Evolutionary conservation across 2,113 vertebrate species (phyloP).

Genomic region (Mesitornis unicolor): DNA sequence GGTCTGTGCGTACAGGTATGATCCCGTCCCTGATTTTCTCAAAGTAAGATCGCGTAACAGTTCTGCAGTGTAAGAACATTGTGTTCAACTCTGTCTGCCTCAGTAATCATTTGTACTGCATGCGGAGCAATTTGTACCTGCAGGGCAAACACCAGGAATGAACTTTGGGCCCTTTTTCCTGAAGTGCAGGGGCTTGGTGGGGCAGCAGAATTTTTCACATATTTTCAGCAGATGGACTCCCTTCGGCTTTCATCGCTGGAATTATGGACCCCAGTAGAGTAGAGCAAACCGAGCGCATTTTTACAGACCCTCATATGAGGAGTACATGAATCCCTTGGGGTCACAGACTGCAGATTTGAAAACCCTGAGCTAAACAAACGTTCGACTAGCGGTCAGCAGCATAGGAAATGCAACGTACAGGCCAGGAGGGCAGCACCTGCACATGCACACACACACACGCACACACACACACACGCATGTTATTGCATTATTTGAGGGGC

Average conservation of each 20-base stretch:
- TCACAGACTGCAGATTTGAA: not conserved
- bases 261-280: not conserved
- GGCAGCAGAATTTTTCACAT: not conserved
- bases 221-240: not conserved
- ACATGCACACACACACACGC: not conserved
- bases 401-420: not conserved
- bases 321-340: not conserved
- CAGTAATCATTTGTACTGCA: not conserved
- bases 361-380: not conserved
- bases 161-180: not conserved
- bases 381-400: not conserved
- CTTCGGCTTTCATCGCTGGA: not conserved
- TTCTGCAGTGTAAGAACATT: not conserved
- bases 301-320: not conserved
- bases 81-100: not conserved
- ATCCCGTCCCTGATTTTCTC: not conserved
- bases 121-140: not conserved
- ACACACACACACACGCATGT: rapidly evolving
- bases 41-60: not conserved
- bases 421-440: no score
- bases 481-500: not conserved
- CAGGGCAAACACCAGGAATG: not conserved
- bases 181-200: not conserved
- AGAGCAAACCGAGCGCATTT: not conserved
- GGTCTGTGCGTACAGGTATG: not conserved